phyloP scores from a whole-genome alignment of 2,797 vertebrate species.

The Chaenodraco wilsoni region DNA sequence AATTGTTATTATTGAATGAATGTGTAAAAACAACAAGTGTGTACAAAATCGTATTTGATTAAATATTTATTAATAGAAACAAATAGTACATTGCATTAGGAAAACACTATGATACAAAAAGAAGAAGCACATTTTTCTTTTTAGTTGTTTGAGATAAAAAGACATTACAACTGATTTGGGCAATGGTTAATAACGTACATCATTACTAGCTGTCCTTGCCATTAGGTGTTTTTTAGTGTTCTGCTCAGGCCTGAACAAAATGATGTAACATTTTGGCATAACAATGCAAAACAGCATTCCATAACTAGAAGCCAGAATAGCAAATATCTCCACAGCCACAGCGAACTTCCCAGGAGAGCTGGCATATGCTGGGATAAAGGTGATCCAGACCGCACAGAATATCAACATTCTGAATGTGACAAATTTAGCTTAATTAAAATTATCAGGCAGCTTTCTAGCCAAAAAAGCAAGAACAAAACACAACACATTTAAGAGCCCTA shows the following conservation, averaged over 20 bases:
- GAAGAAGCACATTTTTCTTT: background rate
- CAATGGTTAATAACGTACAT: constrained; percentile 35
- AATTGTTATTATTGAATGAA: background rate
- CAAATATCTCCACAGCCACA: constrained; percentile 83
- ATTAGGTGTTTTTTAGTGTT: constrained; percentile 81
- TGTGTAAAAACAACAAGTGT: background rate
- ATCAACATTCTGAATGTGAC: constrained; percentile 85
- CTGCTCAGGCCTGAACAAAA: constrained; percentile 75
- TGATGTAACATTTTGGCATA: constrained; percentile 80
- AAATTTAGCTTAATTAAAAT: constrained; percentile 81
- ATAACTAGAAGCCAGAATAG: constrained; percentile 80
- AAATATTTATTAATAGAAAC: background rate
- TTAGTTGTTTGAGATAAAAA: background rate
- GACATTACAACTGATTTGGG: background rate
- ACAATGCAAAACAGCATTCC: constrained; percentile 79
- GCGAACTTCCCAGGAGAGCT: constrained; percentile 83
- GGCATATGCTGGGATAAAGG: constrained; percentile 82
- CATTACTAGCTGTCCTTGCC: constrained; percentile 58
- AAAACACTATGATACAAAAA: background rate
- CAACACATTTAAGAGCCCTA: constrained; percentile 72
- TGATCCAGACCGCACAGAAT: constrained; percentile 82
- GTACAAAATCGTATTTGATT: background rate
- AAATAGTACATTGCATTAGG: background rate
- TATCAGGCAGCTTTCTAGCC: constrained; percentile 78
- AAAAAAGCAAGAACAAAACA: constrained; percentile 81